These are phyloP conservation scores for Gnatocerus cornutus DNA, from an alignment of 2,888 invertebrate species.

Conservation along the genomic window DNA sequence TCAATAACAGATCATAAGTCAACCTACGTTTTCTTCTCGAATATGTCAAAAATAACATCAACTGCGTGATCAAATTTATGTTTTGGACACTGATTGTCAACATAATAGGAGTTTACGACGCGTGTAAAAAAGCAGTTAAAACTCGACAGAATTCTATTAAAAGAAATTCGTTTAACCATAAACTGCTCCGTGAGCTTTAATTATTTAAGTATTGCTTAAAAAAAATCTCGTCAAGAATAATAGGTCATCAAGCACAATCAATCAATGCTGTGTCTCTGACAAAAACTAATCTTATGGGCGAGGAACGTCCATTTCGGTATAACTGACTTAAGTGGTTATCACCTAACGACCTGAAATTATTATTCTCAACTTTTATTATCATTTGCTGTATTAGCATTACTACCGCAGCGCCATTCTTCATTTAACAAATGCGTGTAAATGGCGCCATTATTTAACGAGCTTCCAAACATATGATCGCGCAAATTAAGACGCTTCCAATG, in stretches of 20 bases:
- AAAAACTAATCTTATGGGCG: constrained; percentile 62
- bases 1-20: constrained; percentile 29
- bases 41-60: constrained; percentile 35
- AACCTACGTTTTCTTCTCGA: constrained; percentile 14
- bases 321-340: constrained; percentile 59
- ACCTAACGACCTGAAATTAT: constrained; percentile 61
- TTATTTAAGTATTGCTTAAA: constrained; percentile 45
- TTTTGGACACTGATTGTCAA: constrained; percentile 40
- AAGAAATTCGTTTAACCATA: constrained; percentile 42
- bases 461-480: too few relatives aligned
- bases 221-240: constrained; percentile 56
- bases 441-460: constrained; percentile 27
- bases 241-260: constrained; percentile 64
- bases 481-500: too few relatives aligned
- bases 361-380: constrained; percentile 59
- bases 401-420: constrained; percentile 15
- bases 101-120: constrained; percentile 41
- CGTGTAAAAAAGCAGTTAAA: constrained; percentile 43
- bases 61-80: constrained; percentile 22
- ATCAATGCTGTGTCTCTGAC: constrained; percentile 66
- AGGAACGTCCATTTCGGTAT: constrained; percentile 63
- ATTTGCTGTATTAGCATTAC: constrained; percentile 37
- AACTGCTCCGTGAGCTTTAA: constrained; percentile 42
- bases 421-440: constrained; percentile 28
- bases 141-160: constrained; percentile 22